phyloP scores from a whole-genome alignment of 2,113 vertebrate species.

The Seriola aureovittata region DNA sequence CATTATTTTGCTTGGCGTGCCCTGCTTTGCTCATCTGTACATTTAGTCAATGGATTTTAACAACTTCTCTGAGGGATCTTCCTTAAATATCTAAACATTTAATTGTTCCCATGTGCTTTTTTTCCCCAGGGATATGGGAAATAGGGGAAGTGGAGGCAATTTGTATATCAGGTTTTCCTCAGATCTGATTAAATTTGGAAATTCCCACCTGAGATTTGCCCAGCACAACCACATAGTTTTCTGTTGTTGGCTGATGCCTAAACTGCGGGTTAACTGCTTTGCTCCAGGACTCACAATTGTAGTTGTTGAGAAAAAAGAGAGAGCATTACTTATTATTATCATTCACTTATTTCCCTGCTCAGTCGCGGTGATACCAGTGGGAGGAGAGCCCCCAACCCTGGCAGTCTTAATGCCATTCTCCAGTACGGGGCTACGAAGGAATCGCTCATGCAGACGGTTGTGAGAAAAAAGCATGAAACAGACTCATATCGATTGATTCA shows the following conservation, averaged over 20 bases:
- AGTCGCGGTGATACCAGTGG: slow-evolving; percentile 37
- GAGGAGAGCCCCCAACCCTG: slow-evolving; percentile 28
- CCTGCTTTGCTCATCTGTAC: slow-evolving; percentile 9
- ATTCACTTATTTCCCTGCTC: slow-evolving; percentile 38
- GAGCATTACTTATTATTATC: slow-evolving; percentile 20
- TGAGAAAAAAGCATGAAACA: slow-evolving; percentile 45
- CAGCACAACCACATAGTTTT: neutral
- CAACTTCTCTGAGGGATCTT: neutral
- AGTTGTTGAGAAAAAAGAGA: slow-evolving; percentile 8
- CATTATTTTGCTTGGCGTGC: slow-evolving; percentile 15
- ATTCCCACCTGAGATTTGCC: neutral
- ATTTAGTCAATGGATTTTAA: neutral
- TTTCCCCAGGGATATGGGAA: neutral
- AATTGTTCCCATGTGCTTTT: neutral
- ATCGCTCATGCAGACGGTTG: slow-evolving; percentile 30
- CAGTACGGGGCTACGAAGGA: slow-evolving; percentile 36
- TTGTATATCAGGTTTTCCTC: neutral
- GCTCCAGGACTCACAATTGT: slow-evolving; percentile 15
- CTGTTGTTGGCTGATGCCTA: neutral
- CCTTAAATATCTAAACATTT: neutral
- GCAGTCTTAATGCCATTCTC: slow-evolving; percentile 18
- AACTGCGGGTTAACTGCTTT: slow-evolving; percentile 23
- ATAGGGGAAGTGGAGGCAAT: neutral
- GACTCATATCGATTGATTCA: slow-evolving; percentile 58
- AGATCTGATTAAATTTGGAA: neutral